Conservation (phyloP, 2,888 invertebrate genomes). For the Drosophila histrio region DNA sequence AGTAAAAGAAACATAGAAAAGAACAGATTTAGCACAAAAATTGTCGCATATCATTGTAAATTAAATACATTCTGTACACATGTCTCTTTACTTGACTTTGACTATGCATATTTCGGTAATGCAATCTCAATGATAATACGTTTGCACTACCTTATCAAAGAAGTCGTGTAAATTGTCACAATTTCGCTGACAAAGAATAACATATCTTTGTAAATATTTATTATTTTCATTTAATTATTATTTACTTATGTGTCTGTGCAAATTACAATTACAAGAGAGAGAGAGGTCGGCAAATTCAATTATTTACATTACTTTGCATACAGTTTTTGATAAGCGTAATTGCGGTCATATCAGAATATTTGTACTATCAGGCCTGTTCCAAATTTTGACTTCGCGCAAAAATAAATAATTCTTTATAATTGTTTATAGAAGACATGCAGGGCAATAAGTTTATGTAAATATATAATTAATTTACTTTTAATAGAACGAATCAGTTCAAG, state of each 20-base stretch:
- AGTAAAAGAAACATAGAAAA: not conserved
- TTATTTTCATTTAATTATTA: conserved; percentile 3
- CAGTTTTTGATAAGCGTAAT: conserved; percentile 4
- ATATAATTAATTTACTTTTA: too few species aligned
- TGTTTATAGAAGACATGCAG: too few species aligned
- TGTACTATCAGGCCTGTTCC: not conserved
- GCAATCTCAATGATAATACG: conserved; percentile 5
- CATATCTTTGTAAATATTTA: conserved; percentile 13
- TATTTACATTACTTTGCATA: conserved; percentile 1
- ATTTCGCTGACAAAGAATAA: conserved; percentile 25
- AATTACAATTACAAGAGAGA: not conserved
- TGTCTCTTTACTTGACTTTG: not conserved
- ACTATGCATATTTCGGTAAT: conserved; percentile 1
- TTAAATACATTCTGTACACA: not conserved
- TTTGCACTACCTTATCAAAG: conserved; percentile 6
- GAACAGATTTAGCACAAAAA: conserved; percentile 14
- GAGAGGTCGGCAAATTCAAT: not conserved
- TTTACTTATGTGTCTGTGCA: conserved; percentile 16
- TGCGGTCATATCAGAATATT: not conserved
- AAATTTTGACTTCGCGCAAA: not conserved
- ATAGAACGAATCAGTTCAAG: too few species aligned
- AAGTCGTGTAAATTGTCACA: conserved; percentile 15
- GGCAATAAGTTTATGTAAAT: too few species aligned
- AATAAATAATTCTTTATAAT: not conserved
- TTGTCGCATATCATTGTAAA: not conserved